Evolutionary conservation across 2,113 vertebrate species (phyloP).

Genomic region (Pseudorectes ferrugineus): DNA sequence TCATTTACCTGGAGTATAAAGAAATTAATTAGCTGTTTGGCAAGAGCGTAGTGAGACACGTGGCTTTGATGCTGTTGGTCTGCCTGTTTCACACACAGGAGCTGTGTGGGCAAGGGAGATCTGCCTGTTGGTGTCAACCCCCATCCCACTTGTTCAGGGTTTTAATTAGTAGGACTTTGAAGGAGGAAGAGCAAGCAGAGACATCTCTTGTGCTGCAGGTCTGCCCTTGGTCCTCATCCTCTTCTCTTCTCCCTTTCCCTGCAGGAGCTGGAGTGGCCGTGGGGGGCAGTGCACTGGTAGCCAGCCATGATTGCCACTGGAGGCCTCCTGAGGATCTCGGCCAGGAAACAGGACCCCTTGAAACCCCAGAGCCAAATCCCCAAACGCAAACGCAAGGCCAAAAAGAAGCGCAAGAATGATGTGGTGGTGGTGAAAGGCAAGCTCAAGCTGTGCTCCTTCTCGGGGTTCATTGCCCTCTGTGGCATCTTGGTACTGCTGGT

Average conservation of each 20-base stretch:
- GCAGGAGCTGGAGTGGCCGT: conserved; percentile 63
- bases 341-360: conserved; percentile 89
- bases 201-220: background rate
- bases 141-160: background rate
- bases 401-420: conserved; percentile 88
- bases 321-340: conserved; percentile 91
- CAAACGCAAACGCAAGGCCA: conserved; percentile 84
- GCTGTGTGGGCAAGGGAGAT: background rate
- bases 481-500: conserved; percentile 88
- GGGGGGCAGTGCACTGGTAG: background rate
- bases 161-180: background rate
- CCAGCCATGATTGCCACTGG: conserved; percentile 95
- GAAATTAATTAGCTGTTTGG: background rate
- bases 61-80: background rate
- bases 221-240: background rate
- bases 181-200: background rate
- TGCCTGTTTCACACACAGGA: background rate
- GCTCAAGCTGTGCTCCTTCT: conserved; percentile 87
- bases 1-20: background rate
- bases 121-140: background rate
- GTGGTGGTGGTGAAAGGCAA: conserved; percentile 95
- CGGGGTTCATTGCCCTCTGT: conserved; percentile 85
- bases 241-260: conserved; percentile 51
- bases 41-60: accelerated
- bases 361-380: conserved; percentile 79